Evolutionary conservation across 2,113 vertebrate species (phyloP).

Genomic region (Silurus asotus): DNA sequence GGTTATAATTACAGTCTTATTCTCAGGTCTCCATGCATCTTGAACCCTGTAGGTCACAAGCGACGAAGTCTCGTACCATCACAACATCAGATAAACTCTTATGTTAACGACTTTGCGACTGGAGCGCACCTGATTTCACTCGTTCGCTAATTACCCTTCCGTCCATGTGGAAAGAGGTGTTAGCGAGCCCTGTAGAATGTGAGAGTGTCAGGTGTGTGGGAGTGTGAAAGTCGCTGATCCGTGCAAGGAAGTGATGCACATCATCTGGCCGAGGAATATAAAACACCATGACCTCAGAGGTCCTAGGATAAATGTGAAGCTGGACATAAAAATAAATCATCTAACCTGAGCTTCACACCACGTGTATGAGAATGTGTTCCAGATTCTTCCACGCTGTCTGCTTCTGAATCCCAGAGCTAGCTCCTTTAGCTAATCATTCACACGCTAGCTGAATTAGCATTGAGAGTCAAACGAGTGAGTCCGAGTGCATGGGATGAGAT

Average conservation of each 20-base stretch:
- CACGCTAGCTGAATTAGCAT: neutral
- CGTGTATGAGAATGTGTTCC: neutral
- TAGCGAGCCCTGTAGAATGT: neutral
- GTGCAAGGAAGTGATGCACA: neutral
- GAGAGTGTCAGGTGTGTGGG: neutral
- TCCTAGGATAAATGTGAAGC: constrained; percentile 3
- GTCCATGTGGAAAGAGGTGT: neutral
- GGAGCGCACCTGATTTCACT: constrained; percentile 1
- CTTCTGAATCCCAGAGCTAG: neutral
- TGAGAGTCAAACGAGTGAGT: no score
- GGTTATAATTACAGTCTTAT: no score
- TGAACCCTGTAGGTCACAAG: no score
- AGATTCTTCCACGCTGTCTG: neutral
- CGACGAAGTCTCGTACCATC: no score
- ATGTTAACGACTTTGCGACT: neutral
- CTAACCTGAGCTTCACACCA: neutral
- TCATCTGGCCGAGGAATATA: neutral
- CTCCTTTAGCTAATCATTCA: neutral
- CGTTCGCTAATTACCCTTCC: neutral
- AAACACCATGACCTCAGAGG: neutral
- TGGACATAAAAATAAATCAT: constrained; percentile 18
- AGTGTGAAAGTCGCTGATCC: neutral
- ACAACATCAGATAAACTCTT: neutral
- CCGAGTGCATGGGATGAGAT: neutral
- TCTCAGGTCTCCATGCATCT: no score